phyloP scores from a whole-genome alignment of 1,140 invertebrate genomes.

The Drosophila busckii region DNA sequence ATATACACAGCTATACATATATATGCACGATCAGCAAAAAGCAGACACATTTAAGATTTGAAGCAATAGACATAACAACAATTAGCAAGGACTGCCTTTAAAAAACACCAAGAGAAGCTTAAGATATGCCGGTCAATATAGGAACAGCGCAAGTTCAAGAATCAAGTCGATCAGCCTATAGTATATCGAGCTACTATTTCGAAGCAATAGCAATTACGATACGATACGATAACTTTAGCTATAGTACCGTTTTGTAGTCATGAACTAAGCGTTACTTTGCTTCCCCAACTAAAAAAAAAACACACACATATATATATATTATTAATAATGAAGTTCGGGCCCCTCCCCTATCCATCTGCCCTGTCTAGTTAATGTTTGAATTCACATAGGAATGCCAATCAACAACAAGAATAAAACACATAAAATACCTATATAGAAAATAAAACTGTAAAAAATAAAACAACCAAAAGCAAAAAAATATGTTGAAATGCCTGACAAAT shows the following conservation, averaged over 20 bases:
- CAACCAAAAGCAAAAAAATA: conserved; percentile 28
- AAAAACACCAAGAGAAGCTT: conserved; percentile 8
- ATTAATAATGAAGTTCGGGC: conserved; percentile 1
- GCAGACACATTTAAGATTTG: no score
- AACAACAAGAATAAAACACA: conserved; percentile 19
- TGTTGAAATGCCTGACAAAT: conserved; percentile 53
- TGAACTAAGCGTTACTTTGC: no score
- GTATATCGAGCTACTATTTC: not conserved
- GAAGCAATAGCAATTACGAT: conserved; percentile 8
- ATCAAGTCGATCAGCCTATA: conserved; percentile 5
- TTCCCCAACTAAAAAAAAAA: conserved; percentile 1
- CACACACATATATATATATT: conserved; percentile 1
- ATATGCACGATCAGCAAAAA: no score
- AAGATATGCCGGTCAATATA: conserved; percentile 7
- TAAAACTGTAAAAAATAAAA: conserved; percentile 47
- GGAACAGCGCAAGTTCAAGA: not conserved
- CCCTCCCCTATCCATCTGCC: not conserved
- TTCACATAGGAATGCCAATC: conserved; percentile 65
- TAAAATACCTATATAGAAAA: conserved; percentile 39
- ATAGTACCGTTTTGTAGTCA: not conserved
- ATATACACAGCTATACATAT: no score
- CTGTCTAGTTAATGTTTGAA: conserved; percentile 57
- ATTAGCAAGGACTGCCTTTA: conserved; percentile 11
- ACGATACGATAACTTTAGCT: not conserved
- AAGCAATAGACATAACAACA: conserved; percentile 7